Evolutionary conservation across 1,140 invertebrate genomes (phyloP), one percentile per base, ranked within the genome.

Genomic region (Neelides sp.): DNA sequence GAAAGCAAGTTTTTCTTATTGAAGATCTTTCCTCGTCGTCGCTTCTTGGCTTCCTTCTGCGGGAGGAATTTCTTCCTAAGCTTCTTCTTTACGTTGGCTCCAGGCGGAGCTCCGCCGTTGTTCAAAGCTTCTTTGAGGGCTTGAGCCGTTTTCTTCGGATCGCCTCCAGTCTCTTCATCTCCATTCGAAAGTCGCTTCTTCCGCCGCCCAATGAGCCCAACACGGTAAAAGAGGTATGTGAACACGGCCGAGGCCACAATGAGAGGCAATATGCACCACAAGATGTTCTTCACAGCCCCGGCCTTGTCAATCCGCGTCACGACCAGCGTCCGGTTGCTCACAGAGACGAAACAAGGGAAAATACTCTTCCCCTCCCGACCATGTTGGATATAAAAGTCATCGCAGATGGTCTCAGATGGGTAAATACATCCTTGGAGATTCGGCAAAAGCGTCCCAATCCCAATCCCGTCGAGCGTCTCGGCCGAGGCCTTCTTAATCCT

Each of bases 341-440:
- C 45, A 23, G 51, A 52, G 20, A 64, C 53, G 42, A 51, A 60
- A 41, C 62, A 64, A 15, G 57, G 53, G 36, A 60, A 64, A 4
- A 37, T 26, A n/a, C n/a, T 13, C 2, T n/a, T 10, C 4, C 48
- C 45, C 12, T 50, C 43, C 10, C 27, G 41, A 2, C 55, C 52
- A 51, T 58, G 62, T 19, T 41, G 50, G 10, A 39, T 35, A 49
- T 50, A 58, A 52, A 64, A 66, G 1, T 62, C 48, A n/a, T 37
- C 24, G 49, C 66, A 68, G 22, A 59, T 39, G 12, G 60, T 49
- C 13, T 64, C 60, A 15, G 63, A 62, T 30, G 64, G 63, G 43
- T 65, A 65, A 12, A 66, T 64, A 52, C 66, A 68, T 4, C 65
- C 65, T 36, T 62, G 54, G 22, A 64, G 59, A 51, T 65, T 68